Base-by-base conservation (phyloP, 2,888 invertebrate species). In the Melieria picta region DNA sequence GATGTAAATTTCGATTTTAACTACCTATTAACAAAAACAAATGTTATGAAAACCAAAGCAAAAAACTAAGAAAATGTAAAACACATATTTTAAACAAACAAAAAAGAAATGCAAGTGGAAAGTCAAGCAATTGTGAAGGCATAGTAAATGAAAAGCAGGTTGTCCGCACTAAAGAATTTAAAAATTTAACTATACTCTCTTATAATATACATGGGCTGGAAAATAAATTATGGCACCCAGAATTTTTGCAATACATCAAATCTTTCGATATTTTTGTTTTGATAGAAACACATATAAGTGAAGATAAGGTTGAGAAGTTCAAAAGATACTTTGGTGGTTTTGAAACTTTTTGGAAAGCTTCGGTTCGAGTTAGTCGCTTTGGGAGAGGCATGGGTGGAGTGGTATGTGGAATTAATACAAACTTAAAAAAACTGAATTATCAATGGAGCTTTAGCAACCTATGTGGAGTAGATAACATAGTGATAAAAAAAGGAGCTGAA, bases 241-340 rank as follows among this genome's bases (percentile, higher is more conserved):
- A 58, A 58, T 58, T 58, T 58, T 58, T 58, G 13, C 58, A 58
- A 58, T 58, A 58, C 42, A 42, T 58, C 43, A 58, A 58, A 6
- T 58, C 16, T 30, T 58, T 58, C 1, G 58, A 58, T 42, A 58
- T 58, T 30, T 16, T 58, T 58, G 42, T 58, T 30, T 58, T 30
- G 42, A 30, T 58, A 30, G 42, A n/a, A 55, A 55, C 55, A 55
- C 55, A 9, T 5, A 55, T 55, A 55, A 5, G 58, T 58, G 58
- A 58, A 30, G 58, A 7, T 58, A 58, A 58, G 7, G 58, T 58
- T 58, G 58, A 13, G 58, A 5, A 58, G 30, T 58, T 16, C 2
- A 58, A 58, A 58, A 58, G 30, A 6, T 58, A 42, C 30, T 58
- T 58, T 58, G 16, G 58, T 7, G 58, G 58, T 7, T 58, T 58